These are phyloP conservation scores for Halocynthia aurantium DNA, from an alignment of 23 tunicate genomes.

Conservation along the genomic window DNA sequence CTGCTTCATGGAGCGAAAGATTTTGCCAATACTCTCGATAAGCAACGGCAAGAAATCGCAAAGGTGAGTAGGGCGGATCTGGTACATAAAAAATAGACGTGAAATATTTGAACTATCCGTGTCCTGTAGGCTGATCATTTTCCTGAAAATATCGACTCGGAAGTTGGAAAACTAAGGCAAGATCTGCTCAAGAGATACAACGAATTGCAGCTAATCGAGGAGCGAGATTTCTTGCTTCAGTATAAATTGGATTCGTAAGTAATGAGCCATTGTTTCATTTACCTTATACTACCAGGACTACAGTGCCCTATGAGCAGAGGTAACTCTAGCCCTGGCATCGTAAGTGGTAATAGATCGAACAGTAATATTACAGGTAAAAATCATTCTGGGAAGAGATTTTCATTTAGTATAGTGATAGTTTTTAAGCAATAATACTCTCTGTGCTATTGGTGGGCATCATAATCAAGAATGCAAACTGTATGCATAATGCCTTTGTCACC, in stretches of 20 bases:
- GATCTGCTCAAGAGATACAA: constrained; percentile 76
- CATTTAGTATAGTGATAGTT: no score
- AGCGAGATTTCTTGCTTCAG: constrained; percentile 73
- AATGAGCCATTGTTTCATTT: not conserved
- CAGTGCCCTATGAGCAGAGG: no score
- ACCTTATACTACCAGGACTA: no score
- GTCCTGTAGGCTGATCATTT: constrained; percentile 77
- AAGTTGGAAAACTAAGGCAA: constrained; percentile 83
- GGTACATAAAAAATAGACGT: not conserved
- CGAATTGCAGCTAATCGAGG: constrained; percentile 86
- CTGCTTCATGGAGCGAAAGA: constrained; percentile 69
- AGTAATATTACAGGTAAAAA: no score
- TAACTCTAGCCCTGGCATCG: no score
- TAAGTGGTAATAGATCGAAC: no score
- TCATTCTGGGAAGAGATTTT: no score
- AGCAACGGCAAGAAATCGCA: constrained; percentile 67
- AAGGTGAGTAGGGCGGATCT: constrained; percentile 29
- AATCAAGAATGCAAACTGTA: no score
- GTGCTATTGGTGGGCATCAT: no score
- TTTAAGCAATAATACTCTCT: no score
- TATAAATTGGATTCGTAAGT: constrained; percentile 76
- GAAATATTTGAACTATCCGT: not conserved
- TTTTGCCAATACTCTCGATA: constrained; percentile 54
- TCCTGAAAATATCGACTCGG: constrained; percentile 83
- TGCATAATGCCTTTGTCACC: no score